Conservation (phyloP, 2,113 vertebrate genomes). For the Equus przewalskii region DNA sequence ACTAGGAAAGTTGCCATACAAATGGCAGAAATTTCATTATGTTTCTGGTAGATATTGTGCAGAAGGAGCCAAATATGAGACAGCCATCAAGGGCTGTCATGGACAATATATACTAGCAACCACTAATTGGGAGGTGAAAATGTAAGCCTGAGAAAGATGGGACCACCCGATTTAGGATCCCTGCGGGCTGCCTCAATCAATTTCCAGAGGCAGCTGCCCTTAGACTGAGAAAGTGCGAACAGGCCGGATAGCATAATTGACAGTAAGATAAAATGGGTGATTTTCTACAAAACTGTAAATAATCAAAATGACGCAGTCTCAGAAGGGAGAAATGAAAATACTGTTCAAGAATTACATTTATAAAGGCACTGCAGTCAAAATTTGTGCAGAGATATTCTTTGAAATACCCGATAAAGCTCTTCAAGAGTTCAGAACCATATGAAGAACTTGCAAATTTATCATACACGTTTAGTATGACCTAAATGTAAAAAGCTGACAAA, state of each 20-base stretch:
- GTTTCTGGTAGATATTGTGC: not conserved
- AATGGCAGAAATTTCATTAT: not conserved
- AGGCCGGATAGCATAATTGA: not conserved
- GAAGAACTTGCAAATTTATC: not conserved
- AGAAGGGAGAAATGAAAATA: not conserved
- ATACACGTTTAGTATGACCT: not conserved
- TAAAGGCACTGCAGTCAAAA: not conserved
- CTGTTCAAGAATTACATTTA: not conserved
- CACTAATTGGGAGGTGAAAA: not conserved
- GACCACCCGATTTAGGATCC: not conserved
- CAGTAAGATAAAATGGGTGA: not conserved
- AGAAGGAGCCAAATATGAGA: not conserved
- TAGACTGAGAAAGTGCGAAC: not conserved
- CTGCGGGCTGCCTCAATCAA: not conserved
- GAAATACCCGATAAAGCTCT: not conserved
- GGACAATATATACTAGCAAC: not conserved
- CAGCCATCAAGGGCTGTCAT: not conserved
- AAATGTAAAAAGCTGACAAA: not conserved
- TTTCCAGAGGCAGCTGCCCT: not conserved
- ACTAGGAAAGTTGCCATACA: not conserved
- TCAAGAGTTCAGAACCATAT: not conserved
- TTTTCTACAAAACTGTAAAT: not conserved
- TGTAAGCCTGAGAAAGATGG: not conserved
- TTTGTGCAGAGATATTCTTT: slow-evolving; percentile 5
- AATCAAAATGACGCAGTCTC: not conserved